Evolutionary conservation across 2,113 vertebrate species (phyloP).

Genomic region (Lycaon pictus): DNA sequence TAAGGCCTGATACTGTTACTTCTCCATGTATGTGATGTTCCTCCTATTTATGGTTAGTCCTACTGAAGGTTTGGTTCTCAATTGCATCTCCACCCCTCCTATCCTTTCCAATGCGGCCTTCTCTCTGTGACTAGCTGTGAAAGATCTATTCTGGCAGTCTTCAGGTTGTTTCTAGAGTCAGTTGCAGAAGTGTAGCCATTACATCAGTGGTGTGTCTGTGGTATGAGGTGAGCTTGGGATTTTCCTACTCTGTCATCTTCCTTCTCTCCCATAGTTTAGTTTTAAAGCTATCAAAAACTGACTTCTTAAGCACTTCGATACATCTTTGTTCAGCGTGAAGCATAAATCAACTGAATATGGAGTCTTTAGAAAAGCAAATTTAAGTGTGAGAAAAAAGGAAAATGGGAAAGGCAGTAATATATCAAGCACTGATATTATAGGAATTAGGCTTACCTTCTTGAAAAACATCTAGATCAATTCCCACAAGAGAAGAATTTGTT

Average conservation of each 20-base stretch:
- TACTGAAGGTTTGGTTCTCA: neutral
- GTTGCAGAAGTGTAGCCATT: neutral
- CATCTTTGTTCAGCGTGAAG: neutral
- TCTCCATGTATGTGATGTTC: neutral
- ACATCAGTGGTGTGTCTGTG: neutral
- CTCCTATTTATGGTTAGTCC: neutral
- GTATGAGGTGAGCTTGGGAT: neutral
- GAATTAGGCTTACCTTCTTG: neutral
- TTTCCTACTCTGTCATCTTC: neutral
- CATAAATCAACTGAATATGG: neutral
- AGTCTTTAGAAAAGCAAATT: neutral
- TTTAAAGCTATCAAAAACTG: constrained; percentile 2
- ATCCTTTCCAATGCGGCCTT: neutral
- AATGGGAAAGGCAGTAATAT: neutral
- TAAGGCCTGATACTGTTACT: neutral
- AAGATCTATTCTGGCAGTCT: neutral
- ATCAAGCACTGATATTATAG: neutral
- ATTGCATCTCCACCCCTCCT: neutral
- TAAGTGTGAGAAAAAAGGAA: neutral
- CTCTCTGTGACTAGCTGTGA: neutral
- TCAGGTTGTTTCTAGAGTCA: neutral
- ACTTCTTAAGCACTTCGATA: neutral
- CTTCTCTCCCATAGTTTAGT: neutral
- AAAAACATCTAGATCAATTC: neutral
- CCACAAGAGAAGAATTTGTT: neutral